Percentiles rank a stretch among this genome's conserved stretches.
Evolutionary conservation across 2,797 vertebrate genomes (phyloP).

Genomic region (Ptychobarbus kaznakovi): DNA sequence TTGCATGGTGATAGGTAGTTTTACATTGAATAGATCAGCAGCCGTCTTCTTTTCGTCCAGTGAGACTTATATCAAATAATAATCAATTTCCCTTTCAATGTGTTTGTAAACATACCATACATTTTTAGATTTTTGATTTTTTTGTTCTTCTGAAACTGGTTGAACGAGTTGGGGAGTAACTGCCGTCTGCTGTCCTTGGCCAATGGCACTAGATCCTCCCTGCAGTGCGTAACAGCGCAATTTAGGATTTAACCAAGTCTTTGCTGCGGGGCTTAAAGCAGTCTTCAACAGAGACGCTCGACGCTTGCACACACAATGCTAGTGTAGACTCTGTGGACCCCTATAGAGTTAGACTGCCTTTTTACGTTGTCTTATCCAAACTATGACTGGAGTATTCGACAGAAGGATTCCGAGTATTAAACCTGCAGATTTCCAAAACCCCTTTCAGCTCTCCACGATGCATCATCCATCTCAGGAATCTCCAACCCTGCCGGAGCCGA

Average conservation of each 20-base stretch:
- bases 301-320: constrained; percentile 78
- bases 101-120: constrained; percentile 72
- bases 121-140: constrained; percentile 40
- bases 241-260: constrained; percentile 99
- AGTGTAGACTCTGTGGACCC: constrained; percentile 78
- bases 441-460: constrained; percentile 92
- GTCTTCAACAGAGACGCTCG: constrained; percentile 87
- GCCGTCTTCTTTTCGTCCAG: neutral
- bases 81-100: constrained; percentile 53
- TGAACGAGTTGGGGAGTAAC: constrained; percentile 93
- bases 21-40: neutral
- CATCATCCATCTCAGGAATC: constrained; percentile 99
- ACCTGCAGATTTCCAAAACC: constrained; percentile 90
- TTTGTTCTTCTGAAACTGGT: constrained; percentile 90
- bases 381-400: constrained; percentile 98
- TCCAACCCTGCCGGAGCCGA: constrained; percentile 96
- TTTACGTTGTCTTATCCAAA: constrained; percentile 67
- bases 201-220: constrained; percentile 99
- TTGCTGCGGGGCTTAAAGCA: constrained; percentile 91
- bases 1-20: neutral
- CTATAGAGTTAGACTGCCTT: constrained; percentile 68
- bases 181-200: constrained; percentile 86
- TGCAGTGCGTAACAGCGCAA: constrained; percentile 99
- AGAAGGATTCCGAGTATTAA: constrained; percentile 93
- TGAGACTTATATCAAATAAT: constrained; percentile 15